Percentiles rank a stretch among this genome's conserved stretches.
phyloP scores from a whole-genome alignment of 2,888 invertebrate species.

The Heliconius ismenius region DNA sequence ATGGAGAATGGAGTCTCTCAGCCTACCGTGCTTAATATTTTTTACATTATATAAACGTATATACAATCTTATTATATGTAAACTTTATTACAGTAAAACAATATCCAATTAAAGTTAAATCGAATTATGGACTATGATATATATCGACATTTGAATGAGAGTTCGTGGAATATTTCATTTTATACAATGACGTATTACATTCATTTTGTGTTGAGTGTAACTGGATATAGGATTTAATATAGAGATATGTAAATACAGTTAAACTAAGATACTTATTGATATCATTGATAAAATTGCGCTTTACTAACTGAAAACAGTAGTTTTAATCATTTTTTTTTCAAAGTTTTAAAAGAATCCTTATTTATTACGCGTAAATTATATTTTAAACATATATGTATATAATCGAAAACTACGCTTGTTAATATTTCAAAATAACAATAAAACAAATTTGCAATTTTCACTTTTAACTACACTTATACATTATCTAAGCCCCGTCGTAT shows the following conservation, averaged over 20 bases:
- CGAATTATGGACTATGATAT: conserved; percentile 21
- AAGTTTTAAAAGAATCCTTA: too few species aligned
- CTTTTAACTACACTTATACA: too few species aligned
- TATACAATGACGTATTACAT: conserved; percentile 37
- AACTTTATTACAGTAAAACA: not conserved
- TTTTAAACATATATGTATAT: too few species aligned
- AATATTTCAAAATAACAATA: too few species aligned
- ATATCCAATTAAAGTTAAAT: not conserved
- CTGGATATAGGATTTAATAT: conserved; percentile 37
- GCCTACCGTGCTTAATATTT: too few species aligned
- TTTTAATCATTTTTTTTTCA: too few species aligned
- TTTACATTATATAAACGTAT: not conserved
- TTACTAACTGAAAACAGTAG: not conserved
- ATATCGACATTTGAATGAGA: conserved; percentile 37
- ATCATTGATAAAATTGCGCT: conserved; percentile 31
- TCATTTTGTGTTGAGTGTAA: conserved; percentile 34
- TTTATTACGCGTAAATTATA: too few species aligned
- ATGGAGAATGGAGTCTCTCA: too few species aligned
- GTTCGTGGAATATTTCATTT: conserved; percentile 35
- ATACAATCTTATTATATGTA: not conserved
- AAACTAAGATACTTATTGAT: conserved; percentile 30
- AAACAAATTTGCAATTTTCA: too few species aligned
- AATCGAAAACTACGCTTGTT: too few species aligned
- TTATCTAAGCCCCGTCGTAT: not conserved
- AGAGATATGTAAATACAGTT: not conserved